phyloP scores from a whole-genome alignment of 1,140 invertebrate species.

The Drosophila grimshawi region DNA sequence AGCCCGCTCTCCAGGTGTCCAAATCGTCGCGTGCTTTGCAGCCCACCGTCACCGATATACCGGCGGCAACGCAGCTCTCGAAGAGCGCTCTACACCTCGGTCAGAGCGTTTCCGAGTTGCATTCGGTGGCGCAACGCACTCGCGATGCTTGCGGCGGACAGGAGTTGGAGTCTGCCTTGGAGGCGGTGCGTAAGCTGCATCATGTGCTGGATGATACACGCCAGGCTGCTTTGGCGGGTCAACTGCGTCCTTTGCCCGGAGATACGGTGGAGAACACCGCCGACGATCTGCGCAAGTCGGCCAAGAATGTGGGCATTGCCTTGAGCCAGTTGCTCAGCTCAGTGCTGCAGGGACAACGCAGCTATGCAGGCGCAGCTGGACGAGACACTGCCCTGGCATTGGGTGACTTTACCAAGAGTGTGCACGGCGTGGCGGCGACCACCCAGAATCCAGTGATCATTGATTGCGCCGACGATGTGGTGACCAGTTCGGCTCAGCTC shows the following conservation, averaged over 20 bases:
- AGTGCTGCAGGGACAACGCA: conserved; percentile 92
- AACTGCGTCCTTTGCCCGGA: conserved; percentile 92
- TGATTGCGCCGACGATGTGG: conserved; percentile 91
- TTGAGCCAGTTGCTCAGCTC: conserved; percentile 94
- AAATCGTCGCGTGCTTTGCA: conserved; percentile 92
- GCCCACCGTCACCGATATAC: conserved; percentile 93
- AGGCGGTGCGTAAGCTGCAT: conserved; percentile 92
- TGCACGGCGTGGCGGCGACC: conserved; percentile 90
- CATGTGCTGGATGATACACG: conserved; percentile 93
- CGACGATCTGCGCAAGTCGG: conserved; percentile 89
- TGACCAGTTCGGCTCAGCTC: conserved; percentile 90
- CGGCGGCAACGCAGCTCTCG: conserved; percentile 88
- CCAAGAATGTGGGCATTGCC: conserved; percentile 87
- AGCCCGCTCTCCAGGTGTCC: conserved; percentile 89
- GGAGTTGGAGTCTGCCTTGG: conserved; percentile 93
- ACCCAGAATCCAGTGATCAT: conserved; percentile 85
- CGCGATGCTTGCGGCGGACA: conserved; percentile 95
- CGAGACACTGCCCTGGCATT: conserved; percentile 91
- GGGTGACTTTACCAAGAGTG: conserved; percentile 89
- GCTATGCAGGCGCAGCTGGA: conserved; percentile 92
- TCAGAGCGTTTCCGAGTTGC: conserved; percentile 86
- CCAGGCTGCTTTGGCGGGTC: conserved; percentile 88
- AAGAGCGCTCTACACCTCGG: conserved; percentile 78
- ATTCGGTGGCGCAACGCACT: conserved; percentile 91
- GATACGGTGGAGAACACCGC: conserved; percentile 93